Base-by-base conservation (phyloP, 1,140 invertebrate genomes). In the Paraescarpia echinospica region DNA sequence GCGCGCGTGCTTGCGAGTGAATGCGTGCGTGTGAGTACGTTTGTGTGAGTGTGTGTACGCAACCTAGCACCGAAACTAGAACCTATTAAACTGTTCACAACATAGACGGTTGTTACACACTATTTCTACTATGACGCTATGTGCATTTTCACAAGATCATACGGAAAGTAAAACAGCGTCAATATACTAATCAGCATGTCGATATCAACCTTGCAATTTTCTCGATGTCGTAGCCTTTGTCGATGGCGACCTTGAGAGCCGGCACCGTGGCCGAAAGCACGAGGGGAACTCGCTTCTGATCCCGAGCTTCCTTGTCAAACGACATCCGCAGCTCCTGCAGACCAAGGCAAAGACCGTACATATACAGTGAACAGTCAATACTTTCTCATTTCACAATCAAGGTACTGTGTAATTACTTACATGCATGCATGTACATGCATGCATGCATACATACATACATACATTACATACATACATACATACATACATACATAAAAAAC, bases 221-320 rank as follows among this genome's bases (percentile, higher is more conserved):
- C 94, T 95, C 94, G 35, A 96, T 94, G 35, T 96, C 95, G 91
- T 96, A 96, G 22, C 94, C 96, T 14, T 93, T 94, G 88, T 96
- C 95, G 48, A 96, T 96, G 31, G 94, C 96, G 0, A 94, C 93
- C 93, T 95, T 95, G 31, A 96, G 98, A 33, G 98, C 98, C 0
- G 98, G 98, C 35, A 99, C 98, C 22, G 98, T 98, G 97, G 99
- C 98, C 33, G 98, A 98, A 0, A 99, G 96, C 31, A 99, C 96
- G 1, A 99, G 96, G 90, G 98, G 96, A 27, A 97, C 96, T 94
- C 98, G 97, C 92, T 98, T 98, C 8, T 98, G 98, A 95, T 98
- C 98, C 89, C 97, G 96, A 0, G 98, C 97, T 96, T 99, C 98
- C 92, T 97, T 96, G 90, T 99, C 98, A 94, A 99, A 99, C 94